Conservation (phyloP, 2,113 vertebrate species). For the Channa argus region DNA sequence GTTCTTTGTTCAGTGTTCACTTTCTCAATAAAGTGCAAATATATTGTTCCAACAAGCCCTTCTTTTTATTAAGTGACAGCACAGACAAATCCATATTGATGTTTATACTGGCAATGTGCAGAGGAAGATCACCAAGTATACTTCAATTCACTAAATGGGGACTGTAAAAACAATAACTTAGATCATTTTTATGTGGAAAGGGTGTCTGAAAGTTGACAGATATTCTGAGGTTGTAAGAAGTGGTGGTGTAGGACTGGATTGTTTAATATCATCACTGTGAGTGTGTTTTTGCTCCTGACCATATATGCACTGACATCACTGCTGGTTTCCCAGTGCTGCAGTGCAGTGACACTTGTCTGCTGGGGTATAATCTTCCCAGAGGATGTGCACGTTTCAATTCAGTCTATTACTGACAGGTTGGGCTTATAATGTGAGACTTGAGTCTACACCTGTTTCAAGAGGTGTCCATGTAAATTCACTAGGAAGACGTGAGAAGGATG, state of each 20-base stretch:
- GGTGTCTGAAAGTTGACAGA: neutral
- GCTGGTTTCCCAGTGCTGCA: constrained; percentile 10
- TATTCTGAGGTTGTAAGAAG: neutral
- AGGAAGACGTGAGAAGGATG: neutral
- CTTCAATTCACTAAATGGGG: neutral
- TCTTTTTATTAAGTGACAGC: neutral
- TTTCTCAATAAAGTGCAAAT: constrained; percentile 61
- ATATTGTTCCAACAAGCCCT: neutral
- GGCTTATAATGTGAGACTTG: neutral
- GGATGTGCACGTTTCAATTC: too few species aligned
- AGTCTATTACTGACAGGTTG: constrained; percentile 21
- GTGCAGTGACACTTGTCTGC: neutral
- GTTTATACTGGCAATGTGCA: neutral
- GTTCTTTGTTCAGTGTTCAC: constrained; percentile 20
- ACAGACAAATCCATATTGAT: neutral
- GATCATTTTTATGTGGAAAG: neutral
- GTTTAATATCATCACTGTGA: neutral
- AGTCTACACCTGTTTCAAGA: constrained; percentile 14
- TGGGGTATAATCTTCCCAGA: constrained; percentile 27
- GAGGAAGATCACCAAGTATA: too few species aligned
- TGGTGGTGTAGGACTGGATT: neutral
- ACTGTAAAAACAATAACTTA: neutral
- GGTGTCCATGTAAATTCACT: neutral
- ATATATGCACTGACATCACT: too few species aligned
- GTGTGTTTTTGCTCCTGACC: neutral